Conservation (phyloP, 2,113 vertebrate genomes). For the Phalacrocorax carbo region DNA sequence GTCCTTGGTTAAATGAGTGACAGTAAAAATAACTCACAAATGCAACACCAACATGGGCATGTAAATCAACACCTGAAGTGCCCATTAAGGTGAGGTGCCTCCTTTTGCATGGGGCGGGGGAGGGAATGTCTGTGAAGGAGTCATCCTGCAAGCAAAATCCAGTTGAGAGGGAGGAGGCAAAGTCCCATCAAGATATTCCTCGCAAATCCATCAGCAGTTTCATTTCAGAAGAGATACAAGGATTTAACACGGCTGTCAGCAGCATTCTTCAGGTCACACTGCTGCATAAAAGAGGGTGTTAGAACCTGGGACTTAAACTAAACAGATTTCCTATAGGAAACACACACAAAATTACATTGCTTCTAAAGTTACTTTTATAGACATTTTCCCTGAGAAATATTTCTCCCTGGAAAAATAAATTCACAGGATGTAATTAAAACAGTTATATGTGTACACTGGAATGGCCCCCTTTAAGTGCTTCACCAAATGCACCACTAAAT, state of each 20-base stretch:
- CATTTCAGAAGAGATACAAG: background rate
- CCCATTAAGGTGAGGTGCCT: background rate
- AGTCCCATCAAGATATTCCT: background rate
- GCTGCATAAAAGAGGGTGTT: background rate
- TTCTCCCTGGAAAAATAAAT: conserved; percentile 75
- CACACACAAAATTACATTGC: conserved; percentile 46
- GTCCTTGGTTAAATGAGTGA: background rate
- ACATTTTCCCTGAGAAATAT: conserved; percentile 66
- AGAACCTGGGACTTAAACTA: conserved; percentile 66
- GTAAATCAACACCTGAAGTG: background rate
- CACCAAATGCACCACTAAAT: conserved; percentile 65
- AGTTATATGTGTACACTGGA: conserved; percentile 49
- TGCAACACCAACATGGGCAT: background rate
- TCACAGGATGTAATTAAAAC: conserved; percentile 75
- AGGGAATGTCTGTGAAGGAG: background rate
- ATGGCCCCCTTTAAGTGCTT: conserved; percentile 64
- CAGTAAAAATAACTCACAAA: background rate
- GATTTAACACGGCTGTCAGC: background rate
- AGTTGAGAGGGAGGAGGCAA: background rate
- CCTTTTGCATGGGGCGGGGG: background rate
- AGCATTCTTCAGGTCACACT: background rate
- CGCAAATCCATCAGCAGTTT: background rate
- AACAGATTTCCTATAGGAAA: conserved; percentile 77
- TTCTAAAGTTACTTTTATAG: conserved; percentile 69
- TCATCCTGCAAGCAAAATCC: background rate